Conservation (phyloP, 1,140 invertebrate species). For the Drosophila lini region DNA sequence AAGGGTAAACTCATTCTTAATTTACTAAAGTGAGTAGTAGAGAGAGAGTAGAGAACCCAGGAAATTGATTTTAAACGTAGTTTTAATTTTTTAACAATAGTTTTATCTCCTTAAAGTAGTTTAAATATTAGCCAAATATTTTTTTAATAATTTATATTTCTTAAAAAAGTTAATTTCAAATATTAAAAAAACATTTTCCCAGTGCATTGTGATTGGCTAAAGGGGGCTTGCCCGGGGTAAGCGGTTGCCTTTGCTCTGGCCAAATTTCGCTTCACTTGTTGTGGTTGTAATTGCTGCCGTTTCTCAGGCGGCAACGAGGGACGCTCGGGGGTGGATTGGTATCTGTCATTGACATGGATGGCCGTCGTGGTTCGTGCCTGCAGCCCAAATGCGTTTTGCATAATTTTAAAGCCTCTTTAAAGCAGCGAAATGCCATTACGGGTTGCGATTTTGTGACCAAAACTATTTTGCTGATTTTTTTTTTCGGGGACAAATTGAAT, state of each 20-base stretch:
- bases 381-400: constrained; percentile 75
- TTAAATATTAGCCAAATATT: not conserved
- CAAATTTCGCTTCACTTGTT: constrained; percentile 59
- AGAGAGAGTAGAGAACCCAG: too few relatives aligned
- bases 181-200: not conserved
- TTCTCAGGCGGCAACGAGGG: constrained; percentile 4
- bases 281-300: constrained; percentile 39
- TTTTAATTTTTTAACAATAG: not conserved
- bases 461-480: constrained; percentile 40
- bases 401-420: constrained; percentile 58
- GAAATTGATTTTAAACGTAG: too few relatives aligned
- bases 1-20: not conserved
- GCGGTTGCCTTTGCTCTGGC: constrained; percentile 30
- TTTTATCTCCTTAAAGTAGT: not conserved
- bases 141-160: too few relatives aligned
- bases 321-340: constrained; percentile 12
- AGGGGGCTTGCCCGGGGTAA: not conserved
- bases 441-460: constrained; percentile 36
- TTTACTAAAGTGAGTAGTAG: too few relatives aligned
- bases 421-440: constrained; percentile 65
- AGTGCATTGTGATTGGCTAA: constrained; percentile 3
- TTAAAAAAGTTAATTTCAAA: accelerated
- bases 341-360: constrained; percentile 74
- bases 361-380: constrained; percentile 53
- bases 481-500: constrained; percentile 62